Evolutionary conservation across 2,113 vertebrate genomes (phyloP), one percentile per base, ranked within the genome.

Genomic region (Pipra filicauda): DNA sequence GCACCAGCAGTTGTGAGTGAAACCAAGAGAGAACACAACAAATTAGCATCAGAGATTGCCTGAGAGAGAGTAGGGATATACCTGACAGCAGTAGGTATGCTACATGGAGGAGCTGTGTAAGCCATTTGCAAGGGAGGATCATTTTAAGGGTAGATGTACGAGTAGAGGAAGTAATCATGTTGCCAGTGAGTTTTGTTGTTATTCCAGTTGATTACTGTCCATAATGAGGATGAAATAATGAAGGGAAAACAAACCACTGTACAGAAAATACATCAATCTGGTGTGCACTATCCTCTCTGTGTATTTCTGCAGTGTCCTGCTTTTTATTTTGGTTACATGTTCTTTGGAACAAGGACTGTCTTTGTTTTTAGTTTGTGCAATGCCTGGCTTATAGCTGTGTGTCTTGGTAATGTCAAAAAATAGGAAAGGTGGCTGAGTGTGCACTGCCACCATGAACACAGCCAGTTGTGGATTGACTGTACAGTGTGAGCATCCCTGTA

Each of bases 131-230:
- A 75, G 48, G 26, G n/a, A 48, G 24, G 23, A 89, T 79, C 0
- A 27, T 43, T 93, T 86, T 62, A 43, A 85, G 54, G 67, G 20
- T 88, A 64, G 35, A 85, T 48, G 43, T 74, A 0, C 28, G 41
- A 64, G 37, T 31, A 73, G 37, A 86, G 14, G 31, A 73, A 35
- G 59, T 59, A 88, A 62, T 81, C 35, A 46, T 7, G 23, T 79
- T 93, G 44, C 15, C 12, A 39, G 28, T 87, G 62, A 91, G 59
- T 76, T 89, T 88, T 76, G 27, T 83, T 72, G 48, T 95, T 77
- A 72, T 91, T 83, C 49, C 48, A 61, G 35, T 61, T 94, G 82
- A 75, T 95, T 91, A 62, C 79, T 74, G 35, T 69, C 72, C 39
- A 20, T 93, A 78, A 92, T 0, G 1, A 86, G 65, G 35, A 58